phyloP scores from a whole-genome alignment of 1,140 invertebrate species.

The Paraescarpia echinospica region DNA sequence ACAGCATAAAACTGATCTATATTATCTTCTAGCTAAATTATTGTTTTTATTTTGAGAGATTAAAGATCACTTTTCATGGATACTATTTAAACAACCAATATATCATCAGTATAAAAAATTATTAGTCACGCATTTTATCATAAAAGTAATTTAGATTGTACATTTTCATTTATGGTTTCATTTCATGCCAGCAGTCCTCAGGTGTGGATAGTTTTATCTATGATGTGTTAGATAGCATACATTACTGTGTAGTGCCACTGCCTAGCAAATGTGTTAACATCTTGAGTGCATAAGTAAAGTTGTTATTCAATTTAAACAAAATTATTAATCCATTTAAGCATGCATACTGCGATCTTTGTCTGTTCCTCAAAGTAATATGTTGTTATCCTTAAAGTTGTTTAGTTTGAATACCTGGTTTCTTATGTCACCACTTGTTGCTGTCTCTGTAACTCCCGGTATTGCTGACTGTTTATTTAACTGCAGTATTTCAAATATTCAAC shows the following conservation, averaged over 20 bases:
- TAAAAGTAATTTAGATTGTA: background rate
- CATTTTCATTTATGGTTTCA: background rate
- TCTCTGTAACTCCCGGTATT: background rate
- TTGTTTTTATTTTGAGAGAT: too few relatives aligned
- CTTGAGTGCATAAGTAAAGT: background rate
- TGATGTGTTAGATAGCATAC: background rate
- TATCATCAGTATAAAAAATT: background rate
- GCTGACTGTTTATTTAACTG: background rate
- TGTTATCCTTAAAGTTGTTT: background rate
- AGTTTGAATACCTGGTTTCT: background rate
- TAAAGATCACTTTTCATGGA: too few relatives aligned
- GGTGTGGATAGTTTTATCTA: background rate
- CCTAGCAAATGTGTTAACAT: background rate
- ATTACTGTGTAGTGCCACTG: background rate
- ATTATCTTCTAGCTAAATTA: too few relatives aligned
- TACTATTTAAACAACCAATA: background rate
- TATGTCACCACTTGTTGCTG: background rate
- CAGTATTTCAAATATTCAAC: background rate
- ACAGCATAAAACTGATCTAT: too few relatives aligned
- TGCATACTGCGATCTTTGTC: background rate
- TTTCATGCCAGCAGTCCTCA: background rate
- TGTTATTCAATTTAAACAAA: background rate
- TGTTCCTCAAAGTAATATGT: background rate
- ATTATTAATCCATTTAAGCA: background rate
- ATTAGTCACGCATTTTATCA: background rate